Conservation (phyloP, 2,888 invertebrate species). For the Melinaea menophilus region DNA sequence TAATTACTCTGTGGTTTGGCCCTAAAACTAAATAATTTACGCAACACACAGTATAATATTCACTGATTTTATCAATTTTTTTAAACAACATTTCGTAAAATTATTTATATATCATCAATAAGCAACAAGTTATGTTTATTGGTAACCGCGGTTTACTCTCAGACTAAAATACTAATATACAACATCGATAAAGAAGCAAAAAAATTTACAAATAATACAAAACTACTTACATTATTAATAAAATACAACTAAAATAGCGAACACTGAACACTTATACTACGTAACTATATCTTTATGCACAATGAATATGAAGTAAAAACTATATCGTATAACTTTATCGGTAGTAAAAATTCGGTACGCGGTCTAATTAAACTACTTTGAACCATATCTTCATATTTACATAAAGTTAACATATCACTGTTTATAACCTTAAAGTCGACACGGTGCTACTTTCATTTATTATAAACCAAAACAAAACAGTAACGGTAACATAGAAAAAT, state of each 20-base stretch:
- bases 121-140: conserved; percentile 77
- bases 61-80: conserved; percentile 52
- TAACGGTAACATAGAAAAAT: not conserved
- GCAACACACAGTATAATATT: conserved; percentile 63
- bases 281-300: conserved; percentile 53
- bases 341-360: conserved; percentile 72
- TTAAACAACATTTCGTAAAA: conserved; percentile 70
- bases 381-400: conserved; percentile 63
- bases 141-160: conserved; percentile 78
- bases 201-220: conserved; percentile 66
- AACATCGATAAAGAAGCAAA: conserved; percentile 65
- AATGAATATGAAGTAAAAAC: conserved; percentile 39
- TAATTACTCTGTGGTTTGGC: conserved; percentile 38
- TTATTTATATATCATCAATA: conserved; percentile 74
- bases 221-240: conserved; percentile 58
- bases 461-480: not conserved
- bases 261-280: conserved; percentile 66
- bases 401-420: conserved; percentile 67
- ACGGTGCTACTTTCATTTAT: conserved; percentile 38
- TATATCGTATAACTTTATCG: conserved; percentile 56
- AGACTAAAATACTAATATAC: conserved; percentile 74
- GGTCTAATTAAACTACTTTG: conserved; percentile 50
- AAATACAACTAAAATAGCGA: conserved; percentile 62
- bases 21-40: conserved; percentile 66
- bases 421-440: conserved; percentile 59